Evolutionary conservation across 1,140 invertebrate genomes (phyloP).

Genomic region (Pomacea maculata): DNA sequence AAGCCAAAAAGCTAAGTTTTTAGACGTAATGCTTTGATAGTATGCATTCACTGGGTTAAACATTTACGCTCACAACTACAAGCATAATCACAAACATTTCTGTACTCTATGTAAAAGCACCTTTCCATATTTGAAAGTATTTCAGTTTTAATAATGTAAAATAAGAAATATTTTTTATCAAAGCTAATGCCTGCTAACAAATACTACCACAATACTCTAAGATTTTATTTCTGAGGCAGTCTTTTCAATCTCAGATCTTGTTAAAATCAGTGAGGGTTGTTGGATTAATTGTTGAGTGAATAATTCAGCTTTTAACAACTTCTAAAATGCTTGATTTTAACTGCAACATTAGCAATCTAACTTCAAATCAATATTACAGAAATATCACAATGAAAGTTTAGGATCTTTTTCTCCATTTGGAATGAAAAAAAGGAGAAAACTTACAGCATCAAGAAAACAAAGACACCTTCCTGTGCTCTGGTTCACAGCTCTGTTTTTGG

Average conservation of each 20-base stretch:
- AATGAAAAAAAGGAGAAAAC: slow-evolving; percentile 38
- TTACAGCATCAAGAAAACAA: slow-evolving; percentile 82
- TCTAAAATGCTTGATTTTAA: neutral
- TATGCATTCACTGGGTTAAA: too few species aligned
- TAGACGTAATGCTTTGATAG: too few species aligned
- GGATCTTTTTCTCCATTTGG: neutral
- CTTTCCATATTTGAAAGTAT: neutral
- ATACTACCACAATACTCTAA: neutral
- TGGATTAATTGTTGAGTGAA: neutral
- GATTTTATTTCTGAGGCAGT: neutral
- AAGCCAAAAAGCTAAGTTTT: too few species aligned
- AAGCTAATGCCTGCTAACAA: neutral
- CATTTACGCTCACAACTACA: too few species aligned
- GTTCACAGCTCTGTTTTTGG: slow-evolving; percentile 76
- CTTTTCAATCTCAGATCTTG: too few species aligned
- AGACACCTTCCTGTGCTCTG: slow-evolving; percentile 74
- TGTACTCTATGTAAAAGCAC: too few species aligned
- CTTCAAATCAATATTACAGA: neutral
- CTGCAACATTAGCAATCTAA: neutral
- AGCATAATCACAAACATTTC: too few species aligned
- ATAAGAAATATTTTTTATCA: too few species aligned
- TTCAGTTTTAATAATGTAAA: too few species aligned
- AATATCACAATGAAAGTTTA: neutral
- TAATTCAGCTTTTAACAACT: neutral
- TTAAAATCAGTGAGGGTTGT: neutral